Evolutionary conservation across 92 coral and sea anemone genomes (phyloP).

Genomic region (Umimayanthus chanpuru): DNA sequence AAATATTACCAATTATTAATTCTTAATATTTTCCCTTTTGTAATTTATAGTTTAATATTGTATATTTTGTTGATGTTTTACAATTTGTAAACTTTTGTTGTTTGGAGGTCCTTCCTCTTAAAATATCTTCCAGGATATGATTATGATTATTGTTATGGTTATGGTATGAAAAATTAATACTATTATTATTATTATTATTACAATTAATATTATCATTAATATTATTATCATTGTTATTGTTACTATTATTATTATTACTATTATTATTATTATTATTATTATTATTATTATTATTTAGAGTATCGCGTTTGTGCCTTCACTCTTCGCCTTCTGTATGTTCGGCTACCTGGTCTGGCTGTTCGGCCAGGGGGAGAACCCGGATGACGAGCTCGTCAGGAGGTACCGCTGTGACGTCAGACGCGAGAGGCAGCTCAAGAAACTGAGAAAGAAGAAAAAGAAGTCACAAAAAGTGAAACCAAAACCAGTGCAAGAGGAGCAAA

Average conservation of each 20-base stretch:
- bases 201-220: no score
- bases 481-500: constrained; percentile 15
- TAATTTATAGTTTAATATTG: no score
- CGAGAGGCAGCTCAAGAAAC: constrained; percentile 68
- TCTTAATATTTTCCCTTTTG: no score
- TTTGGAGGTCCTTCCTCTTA: no score
- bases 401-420: constrained; percentile 73
- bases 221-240: no score
- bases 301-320: constrained; percentile 81
- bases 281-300: not conserved
- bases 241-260: not conserved
- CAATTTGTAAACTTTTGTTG: no score
- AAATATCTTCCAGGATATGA: no score
- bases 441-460: constrained; percentile 50
- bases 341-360: constrained; percentile 85
- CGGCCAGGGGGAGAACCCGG: constrained; percentile 86
- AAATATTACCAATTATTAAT: no score
- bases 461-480: constrained; percentile 44
- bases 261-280: not conserved
- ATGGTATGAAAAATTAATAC: no score
- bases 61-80: no score
- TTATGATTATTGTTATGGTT: no score
- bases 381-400: constrained; percentile 78
- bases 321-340: constrained; percentile 73
- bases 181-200: no score